Evolutionary conservation across 2,888 invertebrate genomes (phyloP).

Genomic region (Syrphus vitripennis): DNA sequence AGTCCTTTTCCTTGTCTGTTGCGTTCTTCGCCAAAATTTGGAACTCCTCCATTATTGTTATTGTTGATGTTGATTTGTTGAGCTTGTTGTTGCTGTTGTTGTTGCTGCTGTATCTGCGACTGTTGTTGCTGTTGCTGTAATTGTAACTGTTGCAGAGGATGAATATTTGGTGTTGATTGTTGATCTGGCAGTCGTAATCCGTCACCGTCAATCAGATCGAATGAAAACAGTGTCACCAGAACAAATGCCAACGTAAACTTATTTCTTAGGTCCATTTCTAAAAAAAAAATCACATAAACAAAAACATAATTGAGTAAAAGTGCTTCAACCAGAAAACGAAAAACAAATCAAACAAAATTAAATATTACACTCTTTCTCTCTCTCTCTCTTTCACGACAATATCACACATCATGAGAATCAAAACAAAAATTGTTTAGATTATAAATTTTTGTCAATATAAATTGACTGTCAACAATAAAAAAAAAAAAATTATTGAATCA

Average conservation of each 20-base stretch:
- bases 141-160: conserved; percentile 68
- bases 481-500: background rate
- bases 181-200: conserved; percentile 83
- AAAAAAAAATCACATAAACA: background rate
- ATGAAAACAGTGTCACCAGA: conserved; percentile 82
- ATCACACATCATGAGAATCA: conserved; percentile 16
- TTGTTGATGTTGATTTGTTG: background rate
- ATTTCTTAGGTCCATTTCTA: conserved; percentile 76
- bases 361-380: background rate
- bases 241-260: conserved; percentile 82
- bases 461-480: background rate
- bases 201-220: conserved; percentile 84
- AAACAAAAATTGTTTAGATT: background rate
- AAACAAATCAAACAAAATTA: background rate
- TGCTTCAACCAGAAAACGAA: background rate
- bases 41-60: conserved; percentile 15
- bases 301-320: conserved; percentile 3
- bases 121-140: conserved; percentile 73
- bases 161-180: conserved; percentile 72
- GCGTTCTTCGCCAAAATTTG: conserved; percentile 78
- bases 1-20: conserved; percentile 86
- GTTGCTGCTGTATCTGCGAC: conserved; percentile 73
- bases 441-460: background rate
- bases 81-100: conserved; percentile 61
- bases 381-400: too few species aligned